phyloP scores from a whole-genome alignment of 2,888 invertebrate species.

The Stenodera caucasica region DNA sequence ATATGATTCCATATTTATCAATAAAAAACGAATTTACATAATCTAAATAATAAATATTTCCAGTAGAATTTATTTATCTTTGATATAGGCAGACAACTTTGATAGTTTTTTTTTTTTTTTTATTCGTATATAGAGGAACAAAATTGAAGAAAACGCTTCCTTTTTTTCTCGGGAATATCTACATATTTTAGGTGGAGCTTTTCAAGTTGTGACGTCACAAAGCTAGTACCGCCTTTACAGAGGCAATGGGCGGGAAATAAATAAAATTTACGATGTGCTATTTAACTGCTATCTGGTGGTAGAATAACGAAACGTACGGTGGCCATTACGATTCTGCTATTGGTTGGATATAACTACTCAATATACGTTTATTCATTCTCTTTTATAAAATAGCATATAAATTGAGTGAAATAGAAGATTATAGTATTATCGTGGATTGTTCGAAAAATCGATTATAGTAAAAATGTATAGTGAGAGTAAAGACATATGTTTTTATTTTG shows the following conservation, averaged over 20 bases:
- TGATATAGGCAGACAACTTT: no score
- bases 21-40: no score
- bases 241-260: conserved; percentile 63
- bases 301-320: conserved; percentile 58
- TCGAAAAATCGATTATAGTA: conserved; percentile 52
- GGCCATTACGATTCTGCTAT: conserved; percentile 64
- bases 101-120: not conserved
- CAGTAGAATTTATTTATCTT: no score
- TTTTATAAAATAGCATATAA: conserved; percentile 34
- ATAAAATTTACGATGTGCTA: conserved; percentile 59
- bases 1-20: conserved; percentile 1
- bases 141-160: conserved; percentile 9
- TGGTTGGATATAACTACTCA: conserved; percentile 53
- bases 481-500: conserved; percentile 44
- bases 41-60: no score
- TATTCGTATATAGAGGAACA: not conserved
- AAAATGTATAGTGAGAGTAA: conserved; percentile 45
- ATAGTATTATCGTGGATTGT: conserved; percentile 58
- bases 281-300: conserved; percentile 63
- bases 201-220: conserved; percentile 54
- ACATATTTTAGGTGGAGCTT: conserved; percentile 44
- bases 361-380: conserved; percentile 34
- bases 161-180: conserved; percentile 7
- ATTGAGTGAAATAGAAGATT: conserved; percentile 40
- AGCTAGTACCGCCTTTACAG: conserved; percentile 60